These are phyloP conservation scores for Dicaeum eximium DNA, from an alignment of 2,113 vertebrate genomes.

Conservation along the genomic window DNA sequence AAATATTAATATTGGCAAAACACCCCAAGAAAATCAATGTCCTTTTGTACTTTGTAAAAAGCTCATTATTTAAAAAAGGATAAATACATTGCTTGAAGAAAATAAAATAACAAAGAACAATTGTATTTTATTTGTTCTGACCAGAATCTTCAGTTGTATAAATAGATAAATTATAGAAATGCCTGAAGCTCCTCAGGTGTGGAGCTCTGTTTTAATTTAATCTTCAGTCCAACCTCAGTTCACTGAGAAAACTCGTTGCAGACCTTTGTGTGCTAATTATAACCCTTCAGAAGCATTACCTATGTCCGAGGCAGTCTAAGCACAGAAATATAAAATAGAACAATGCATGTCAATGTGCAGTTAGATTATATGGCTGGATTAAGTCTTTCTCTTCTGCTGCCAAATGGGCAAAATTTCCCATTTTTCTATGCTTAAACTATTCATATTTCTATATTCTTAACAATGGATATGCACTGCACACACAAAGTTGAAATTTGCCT, in stretches of 20 bases:
- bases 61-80: background rate
- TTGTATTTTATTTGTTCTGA: background rate
- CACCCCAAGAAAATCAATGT: accelerated
- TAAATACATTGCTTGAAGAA: background rate
- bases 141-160: background rate
- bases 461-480: background rate
- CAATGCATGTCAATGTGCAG: background rate
- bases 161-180: background rate
- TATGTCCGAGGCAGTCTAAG: background rate
- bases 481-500: background rate
- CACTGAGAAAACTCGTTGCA: background rate
- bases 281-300: background rate
- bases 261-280: background rate
- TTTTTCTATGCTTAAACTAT: background rate
- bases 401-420: background rate
- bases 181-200: background rate
- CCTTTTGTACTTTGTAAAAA: background rate
- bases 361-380: background rate
- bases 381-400: background rate
- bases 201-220: background rate
- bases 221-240: background rate
- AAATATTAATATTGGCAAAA: background rate
- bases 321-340: background rate
- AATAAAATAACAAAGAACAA: background rate
- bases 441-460: background rate